Base-by-base conservation (phyloP, 2,888 invertebrate genomes). In the Trissolcus brochymenae region DNA sequence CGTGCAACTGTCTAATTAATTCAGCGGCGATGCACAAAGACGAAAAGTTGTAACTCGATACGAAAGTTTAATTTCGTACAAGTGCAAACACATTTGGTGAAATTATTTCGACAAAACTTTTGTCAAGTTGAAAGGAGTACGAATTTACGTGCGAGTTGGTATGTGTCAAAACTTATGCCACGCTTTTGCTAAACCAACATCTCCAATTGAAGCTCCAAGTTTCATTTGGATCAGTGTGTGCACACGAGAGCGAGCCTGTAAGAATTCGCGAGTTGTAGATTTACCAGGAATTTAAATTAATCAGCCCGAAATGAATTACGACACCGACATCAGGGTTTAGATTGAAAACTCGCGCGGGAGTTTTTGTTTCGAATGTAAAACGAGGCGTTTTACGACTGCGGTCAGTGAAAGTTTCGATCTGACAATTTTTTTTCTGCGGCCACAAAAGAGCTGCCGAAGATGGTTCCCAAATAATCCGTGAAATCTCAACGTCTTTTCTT, bases 191-290 rank as follows among this genome's bases (percentile, higher is more conserved):
- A 62, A 68, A 62, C 74, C 62, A 74, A 68, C 74, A 68, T 74
- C 74, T 59, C 54, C 49, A 74, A 74, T 74, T 57, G 67, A 74
- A 74, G 74, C 41, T 68, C 62, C 56, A 74, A 74, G 74, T 67
- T 74, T 62, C 55, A 62, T 74, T 68, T 62, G 62, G 67, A 74
- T 74, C 57, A 64, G 62, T 43, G 54, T 68, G 62, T 57, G 62
- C 40, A 67, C 62, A 74, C 57, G 68, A 62, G 61, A 29, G 53
- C 50, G 19, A 64, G 35, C 11, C 9, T 35, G 3, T 51, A 60
- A 74, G 41, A 68, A 67, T 74, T 62, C 57, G 57, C 49, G 59
- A 53, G 62, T 62, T 62, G 67, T 74, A 35, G 35, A 35, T 9
- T 35, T 67, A 17, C 74, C 53, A 19, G 57, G 67, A 74, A 74